phyloP scores from a whole-genome alignment of 2,797 vertebrate genomes.

The Gadopsis marmoratus region DNA sequence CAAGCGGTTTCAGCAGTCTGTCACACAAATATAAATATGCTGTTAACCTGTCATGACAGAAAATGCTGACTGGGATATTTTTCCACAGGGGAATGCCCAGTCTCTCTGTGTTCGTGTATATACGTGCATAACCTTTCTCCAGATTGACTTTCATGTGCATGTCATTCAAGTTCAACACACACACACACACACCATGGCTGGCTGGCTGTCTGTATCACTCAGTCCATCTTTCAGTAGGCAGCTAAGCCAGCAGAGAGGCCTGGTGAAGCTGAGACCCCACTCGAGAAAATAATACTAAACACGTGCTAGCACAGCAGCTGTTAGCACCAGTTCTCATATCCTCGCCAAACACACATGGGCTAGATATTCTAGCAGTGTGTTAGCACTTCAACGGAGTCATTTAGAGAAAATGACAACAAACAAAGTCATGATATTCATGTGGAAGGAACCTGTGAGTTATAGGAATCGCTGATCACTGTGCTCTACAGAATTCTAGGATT shows the following conservation, averaged over 20 bases:
- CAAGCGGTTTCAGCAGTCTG: constrained; percentile 36
- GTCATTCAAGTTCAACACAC: constrained; percentile 41
- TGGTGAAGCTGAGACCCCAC: constrained; percentile 29
- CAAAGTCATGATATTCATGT: constrained; percentile 9
- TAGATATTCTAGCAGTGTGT: background rate
- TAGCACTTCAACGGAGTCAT: background rate
- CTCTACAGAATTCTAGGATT: constrained; percentile 22
- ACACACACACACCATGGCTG: constrained; percentile 1
- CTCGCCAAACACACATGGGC: background rate
- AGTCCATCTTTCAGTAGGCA: constrained; percentile 44
- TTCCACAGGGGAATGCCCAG: constrained; percentile 25
- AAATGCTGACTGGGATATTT: constrained; percentile 46
- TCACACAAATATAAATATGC: constrained; percentile 2
- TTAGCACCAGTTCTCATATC: constrained; percentile 26
- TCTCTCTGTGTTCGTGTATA: constrained; percentile 19
- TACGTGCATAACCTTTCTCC: constrained; percentile 26
- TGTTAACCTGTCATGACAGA: constrained; percentile 16
- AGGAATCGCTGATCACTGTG: constrained; percentile 11
- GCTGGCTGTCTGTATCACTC: constrained; percentile 4
- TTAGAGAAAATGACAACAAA: constrained; percentile 16
- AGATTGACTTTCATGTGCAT: constrained; percentile 36
- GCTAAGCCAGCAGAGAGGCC: constrained; percentile 30
- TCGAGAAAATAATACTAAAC: constrained; percentile 57
- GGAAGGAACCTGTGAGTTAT: constrained; percentile 6
- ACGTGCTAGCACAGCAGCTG: constrained; percentile 46